Evolutionary conservation across 2,888 invertebrate genomes (phyloP).

Genomic region (Lasioglossum morio): DNA sequence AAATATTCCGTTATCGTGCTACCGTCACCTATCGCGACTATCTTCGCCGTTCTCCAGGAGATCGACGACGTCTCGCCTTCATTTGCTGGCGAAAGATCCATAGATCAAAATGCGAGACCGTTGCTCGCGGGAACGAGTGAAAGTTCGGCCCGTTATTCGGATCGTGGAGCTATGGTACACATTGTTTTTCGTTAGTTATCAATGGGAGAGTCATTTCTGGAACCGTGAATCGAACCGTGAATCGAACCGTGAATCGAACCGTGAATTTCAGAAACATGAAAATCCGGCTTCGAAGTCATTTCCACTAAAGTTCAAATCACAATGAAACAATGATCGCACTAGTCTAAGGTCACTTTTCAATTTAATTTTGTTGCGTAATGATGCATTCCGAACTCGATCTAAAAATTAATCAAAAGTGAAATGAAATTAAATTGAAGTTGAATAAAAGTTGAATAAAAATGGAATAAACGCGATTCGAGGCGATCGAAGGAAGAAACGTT

Average conservation of each 20-base stretch:
- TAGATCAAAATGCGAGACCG: neutral
- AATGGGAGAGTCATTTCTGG: neutral
- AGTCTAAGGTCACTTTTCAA: too few species aligned
- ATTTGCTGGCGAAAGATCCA: neutral
- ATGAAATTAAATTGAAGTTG: too few species aligned
- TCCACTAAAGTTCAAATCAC: neutral
- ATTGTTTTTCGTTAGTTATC: neutral
- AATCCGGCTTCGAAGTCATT: neutral
- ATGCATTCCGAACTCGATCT: too few species aligned
- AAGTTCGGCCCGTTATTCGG: slow-evolving; percentile 9
- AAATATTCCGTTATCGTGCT: slow-evolving; percentile 28
- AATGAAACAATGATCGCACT: too few species aligned
- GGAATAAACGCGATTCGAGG: neutral
- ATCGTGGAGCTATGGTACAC: neutral
- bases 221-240: neutral
- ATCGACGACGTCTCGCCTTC: neutral
- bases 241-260: neutral
- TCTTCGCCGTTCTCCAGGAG: neutral
- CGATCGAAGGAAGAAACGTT: neutral
- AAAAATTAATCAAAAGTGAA: too few species aligned
- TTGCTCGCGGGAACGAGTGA: slow-evolving; percentile 18
- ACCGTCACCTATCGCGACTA: slow-evolving; percentile 1
- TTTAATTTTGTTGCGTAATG: too few species aligned
- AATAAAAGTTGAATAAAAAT: neutral
- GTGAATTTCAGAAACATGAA: neutral